Percentiles rank a stretch among this genome's conserved stretches.
These are phyloP conservation scores for Drosophila setifemur DNA, from an alignment of 1,140 invertebrate species.

Conservation along the genomic window DNA sequence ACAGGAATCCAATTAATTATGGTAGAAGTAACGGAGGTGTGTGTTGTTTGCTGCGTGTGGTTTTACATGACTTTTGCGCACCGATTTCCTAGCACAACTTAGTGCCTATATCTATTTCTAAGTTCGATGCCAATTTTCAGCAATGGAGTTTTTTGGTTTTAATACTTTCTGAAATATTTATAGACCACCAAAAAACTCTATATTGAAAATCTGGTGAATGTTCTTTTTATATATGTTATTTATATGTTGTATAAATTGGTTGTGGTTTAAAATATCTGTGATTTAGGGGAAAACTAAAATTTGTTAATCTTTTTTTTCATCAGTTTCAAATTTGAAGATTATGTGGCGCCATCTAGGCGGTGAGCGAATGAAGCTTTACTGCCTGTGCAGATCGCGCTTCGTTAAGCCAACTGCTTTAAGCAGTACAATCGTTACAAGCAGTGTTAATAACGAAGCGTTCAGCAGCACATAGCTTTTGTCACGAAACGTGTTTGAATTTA, in stretches of 20 bases:
- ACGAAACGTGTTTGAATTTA: not conserved
- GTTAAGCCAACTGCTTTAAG: not conserved
- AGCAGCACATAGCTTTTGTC: not conserved
- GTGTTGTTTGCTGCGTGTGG: slow-evolving; percentile 81
- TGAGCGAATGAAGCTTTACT: not conserved
- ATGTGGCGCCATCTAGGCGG: not conserved
- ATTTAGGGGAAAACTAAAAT: no score
- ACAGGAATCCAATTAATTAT: slow-evolving; percentile 75
- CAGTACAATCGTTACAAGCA: not conserved
- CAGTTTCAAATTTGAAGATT: not conserved
- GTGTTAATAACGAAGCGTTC: not conserved
- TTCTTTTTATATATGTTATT: no score
- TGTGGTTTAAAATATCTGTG: no score
- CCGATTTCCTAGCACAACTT: slow-evolving; percentile 69
- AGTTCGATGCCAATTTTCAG: not conserved
- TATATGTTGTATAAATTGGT: no score
- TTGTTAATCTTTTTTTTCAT: no score
- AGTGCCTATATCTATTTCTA: slow-evolving; percentile 54
- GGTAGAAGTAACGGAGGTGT: slow-evolving; percentile 82
- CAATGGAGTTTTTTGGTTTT: not conserved
- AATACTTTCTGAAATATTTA: not conserved
- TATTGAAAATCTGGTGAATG: not conserved
- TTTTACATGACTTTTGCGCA: slow-evolving; percentile 80
- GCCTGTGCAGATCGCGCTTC: slow-evolving; percentile 4
- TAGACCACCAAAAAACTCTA: not conserved